phyloP scores from a whole-genome alignment of 2,888 invertebrate species.

The Cephonodes hylas region DNA sequence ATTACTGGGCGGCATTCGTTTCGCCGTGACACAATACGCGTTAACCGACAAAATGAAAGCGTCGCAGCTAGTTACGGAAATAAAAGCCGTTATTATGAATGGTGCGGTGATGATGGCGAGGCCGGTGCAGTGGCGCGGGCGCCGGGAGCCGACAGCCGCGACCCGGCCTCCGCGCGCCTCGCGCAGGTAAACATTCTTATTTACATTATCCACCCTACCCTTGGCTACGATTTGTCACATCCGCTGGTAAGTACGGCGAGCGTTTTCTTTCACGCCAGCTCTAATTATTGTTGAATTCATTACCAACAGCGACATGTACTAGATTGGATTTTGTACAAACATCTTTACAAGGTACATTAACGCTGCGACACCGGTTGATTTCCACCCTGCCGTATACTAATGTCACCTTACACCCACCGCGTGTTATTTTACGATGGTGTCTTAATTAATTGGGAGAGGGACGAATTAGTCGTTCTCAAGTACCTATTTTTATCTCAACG shows the following conservation, averaged over 20 bases:
- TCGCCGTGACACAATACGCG: constrained; percentile 69
- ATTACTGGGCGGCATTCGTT: constrained; percentile 70
- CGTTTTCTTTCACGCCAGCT: constrained; percentile 47
- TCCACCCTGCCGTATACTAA: constrained; percentile 20
- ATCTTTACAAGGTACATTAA: constrained; percentile 37
- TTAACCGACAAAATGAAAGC: constrained; percentile 74
- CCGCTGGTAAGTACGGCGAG: constrained; percentile 59
- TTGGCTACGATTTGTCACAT: constrained; percentile 72
- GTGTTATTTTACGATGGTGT: neutral
- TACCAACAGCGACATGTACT: constrained; percentile 46
- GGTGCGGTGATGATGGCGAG: constrained; percentile 40
- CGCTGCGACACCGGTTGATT: constrained; percentile 29
- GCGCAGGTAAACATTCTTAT: constrained; percentile 69
- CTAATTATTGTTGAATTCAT: constrained; percentile 63
- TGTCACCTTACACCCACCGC: neutral
- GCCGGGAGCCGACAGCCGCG: constrained; percentile 24
- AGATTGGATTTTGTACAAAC: constrained; percentile 50
- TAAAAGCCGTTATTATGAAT: constrained; percentile 74
- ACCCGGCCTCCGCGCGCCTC: no score
- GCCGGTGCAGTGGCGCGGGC: constrained; percentile 28
- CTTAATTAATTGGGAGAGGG: neutral
- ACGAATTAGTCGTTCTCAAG: neutral
- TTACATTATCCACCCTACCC: constrained; percentile 66
- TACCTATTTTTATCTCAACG: no score
- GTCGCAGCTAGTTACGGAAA: constrained; percentile 73